phyloP scores from a whole-genome alignment of 2,113 vertebrate genomes.

The Sus scrofa region T2T-Sscrofa CM000817.6:167766001-167766500 shows the following conservation, averaged over 20 bases:
- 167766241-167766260: not conserved
- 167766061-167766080: no score
- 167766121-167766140: no score
- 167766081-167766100: no score
- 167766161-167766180: no score
- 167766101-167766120: no score
- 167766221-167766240: not conserved
- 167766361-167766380: not conserved
- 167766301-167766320: not conserved
- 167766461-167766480: not conserved
- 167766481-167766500: not conserved
- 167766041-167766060: constrained; percentile 14
- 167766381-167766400: not conserved
- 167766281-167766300: not conserved
- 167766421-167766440: no score
- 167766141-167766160: no score
- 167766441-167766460: no score
- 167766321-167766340: not conserved
- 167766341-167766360: not conserved
- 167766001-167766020: not conserved
- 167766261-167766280: not conserved
- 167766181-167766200: not conserved
- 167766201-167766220: not conserved
- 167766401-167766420: not conserved
- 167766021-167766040: not conserved